Conservation (phyloP, 2,113 vertebrate species). For the Cynocephalus volans region DNA sequence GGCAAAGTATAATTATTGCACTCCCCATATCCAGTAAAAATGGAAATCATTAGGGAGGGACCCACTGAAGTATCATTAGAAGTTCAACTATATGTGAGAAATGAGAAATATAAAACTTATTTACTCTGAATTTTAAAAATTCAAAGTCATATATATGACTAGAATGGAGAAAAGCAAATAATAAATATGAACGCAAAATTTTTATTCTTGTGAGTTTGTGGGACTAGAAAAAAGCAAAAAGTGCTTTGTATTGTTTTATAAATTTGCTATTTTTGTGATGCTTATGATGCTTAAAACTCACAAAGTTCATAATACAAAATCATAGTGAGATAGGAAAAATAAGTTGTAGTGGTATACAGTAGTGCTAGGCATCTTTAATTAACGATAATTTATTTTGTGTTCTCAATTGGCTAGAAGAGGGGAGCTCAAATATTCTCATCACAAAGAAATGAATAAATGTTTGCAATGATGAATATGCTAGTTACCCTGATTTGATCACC, state of each 20-base stretch:
- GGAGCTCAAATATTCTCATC: no score
- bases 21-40: neutral
- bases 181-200: neutral
- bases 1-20: neutral
- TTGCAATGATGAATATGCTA: no score
- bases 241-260: neutral
- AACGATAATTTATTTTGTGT: no score
- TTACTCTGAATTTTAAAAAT: constrained; percentile 19
- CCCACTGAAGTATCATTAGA: neutral
- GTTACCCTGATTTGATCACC: no score
- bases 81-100: neutral
- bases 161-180: neutral
- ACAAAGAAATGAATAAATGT: no score
- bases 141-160: neutral
- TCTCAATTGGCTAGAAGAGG: no score
- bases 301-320: neutral
- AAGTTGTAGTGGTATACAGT: no score
- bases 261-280: neutral
- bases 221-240: neutral
- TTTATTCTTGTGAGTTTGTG: neutral
- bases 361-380: no score
- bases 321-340: no score
- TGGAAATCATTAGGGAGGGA: neutral
- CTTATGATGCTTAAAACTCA: neutral
- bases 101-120: neutral